These are phyloP conservation scores for Ictidomys tridecemlineatus DNA, from an alignment of 2,113 vertebrate species.

Conservation along the genomic window DNA sequence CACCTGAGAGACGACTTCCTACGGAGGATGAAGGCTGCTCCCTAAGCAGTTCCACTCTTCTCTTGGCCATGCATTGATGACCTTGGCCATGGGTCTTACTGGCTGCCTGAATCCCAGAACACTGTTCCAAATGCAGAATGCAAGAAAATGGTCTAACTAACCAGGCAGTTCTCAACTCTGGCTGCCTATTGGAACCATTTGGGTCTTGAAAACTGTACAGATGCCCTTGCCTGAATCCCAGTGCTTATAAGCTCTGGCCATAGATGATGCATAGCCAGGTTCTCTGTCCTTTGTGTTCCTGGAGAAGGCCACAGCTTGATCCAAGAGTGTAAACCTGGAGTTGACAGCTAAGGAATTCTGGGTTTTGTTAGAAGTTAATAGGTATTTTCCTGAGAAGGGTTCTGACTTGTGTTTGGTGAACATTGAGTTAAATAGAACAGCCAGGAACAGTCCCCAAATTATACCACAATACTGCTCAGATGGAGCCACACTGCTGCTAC, in stretches of 20 bases:
- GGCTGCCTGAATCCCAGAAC: not conserved
- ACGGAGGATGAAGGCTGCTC: not conserved
- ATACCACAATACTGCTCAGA: not conserved
- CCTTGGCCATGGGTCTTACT: not conserved
- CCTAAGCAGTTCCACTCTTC: not conserved
- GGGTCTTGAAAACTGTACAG: not conserved
- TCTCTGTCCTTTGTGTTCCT: not conserved
- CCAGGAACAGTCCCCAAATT: not conserved
- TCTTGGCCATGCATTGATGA: accelerated
- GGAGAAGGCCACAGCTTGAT: no score
- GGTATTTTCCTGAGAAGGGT: not conserved
- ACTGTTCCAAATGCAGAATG: not conserved
- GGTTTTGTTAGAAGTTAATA: not conserved
- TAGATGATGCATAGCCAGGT: not conserved
- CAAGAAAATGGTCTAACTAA: not conserved
- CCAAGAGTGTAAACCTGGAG: not conserved
- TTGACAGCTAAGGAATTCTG: not conserved
- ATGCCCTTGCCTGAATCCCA: no score
- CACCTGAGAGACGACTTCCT: not conserved
- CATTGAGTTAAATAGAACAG: not conserved
- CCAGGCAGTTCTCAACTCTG: not conserved
- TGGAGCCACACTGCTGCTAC: not conserved
- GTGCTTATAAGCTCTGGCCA: not conserved
- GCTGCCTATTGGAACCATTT: not conserved
- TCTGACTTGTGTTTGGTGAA: not conserved